These are phyloP conservation scores for Halesus radiatus DNA, from an alignment of 1,140 invertebrate species.

Conservation along the genomic window DNA sequence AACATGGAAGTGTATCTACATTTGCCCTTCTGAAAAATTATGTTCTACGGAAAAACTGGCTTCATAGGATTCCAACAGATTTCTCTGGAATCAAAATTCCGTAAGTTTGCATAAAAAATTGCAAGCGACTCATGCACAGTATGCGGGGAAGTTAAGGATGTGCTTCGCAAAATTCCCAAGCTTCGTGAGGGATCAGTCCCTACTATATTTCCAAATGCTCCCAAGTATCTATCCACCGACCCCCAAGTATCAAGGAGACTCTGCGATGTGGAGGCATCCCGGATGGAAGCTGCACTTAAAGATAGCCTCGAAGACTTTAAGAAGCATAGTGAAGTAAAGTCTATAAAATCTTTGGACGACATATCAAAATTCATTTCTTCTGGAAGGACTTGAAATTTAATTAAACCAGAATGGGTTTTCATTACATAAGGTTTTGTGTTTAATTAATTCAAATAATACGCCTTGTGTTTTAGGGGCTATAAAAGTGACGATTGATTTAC, in stretches of 20 bases:
- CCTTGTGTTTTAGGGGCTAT: conserved; percentile 1
- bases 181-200: not conserved
- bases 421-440: not conserved
- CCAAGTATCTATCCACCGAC: not conserved
- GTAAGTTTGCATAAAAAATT: not conserved
- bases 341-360: not conserved
- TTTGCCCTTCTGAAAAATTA: not conserved
- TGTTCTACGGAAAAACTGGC: not conserved
- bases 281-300: not conserved
- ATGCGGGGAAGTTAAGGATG: not conserved
- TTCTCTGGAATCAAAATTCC: not conserved
- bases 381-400: not conserved
- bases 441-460: not conserved
- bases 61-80: not conserved
- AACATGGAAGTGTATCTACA: not conserved
- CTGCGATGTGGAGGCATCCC: not conserved
- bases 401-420: not conserved
- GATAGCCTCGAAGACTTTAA: not conserved
- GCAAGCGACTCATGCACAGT: not conserved
- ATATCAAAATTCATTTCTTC: not conserved
- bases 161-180: not conserved
- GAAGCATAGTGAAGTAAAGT: not conserved
- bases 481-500: not conserved
- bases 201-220: not conserved
- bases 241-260: not conserved